A percentile compares a stretch with the other conserved stretches of the same genome.
phyloP scores from a whole-genome alignment of 2,888 invertebrate species.

The Synergus japonicus region DNA sequence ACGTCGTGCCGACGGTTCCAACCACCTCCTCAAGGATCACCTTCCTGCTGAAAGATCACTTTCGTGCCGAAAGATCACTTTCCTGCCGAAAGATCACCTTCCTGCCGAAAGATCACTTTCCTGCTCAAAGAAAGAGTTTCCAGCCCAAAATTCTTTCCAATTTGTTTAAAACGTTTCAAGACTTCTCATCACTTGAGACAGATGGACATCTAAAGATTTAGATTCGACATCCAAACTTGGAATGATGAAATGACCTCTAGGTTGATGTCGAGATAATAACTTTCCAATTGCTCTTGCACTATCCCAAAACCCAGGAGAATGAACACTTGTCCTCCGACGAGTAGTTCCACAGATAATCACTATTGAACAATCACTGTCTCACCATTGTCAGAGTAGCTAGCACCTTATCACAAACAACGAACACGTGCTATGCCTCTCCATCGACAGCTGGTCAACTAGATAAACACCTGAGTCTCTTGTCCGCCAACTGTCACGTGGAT shows the following conservation, averaged over 20 bases:
- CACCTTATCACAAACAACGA: constrained; percentile 29
- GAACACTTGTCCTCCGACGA: neutral
- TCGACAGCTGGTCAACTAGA: constrained; percentile 25
- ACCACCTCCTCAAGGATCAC: constrained; percentile 48
- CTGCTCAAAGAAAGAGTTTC: too few species aligned
- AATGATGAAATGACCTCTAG: neutral
- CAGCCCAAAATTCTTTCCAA: constrained; percentile 55
- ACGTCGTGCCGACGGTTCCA: constrained; percentile 78
- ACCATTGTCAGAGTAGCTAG: neutral
- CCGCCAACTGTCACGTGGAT: constrained; percentile 23
- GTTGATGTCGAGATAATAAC: neutral
- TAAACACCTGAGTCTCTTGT: constrained; percentile 16
- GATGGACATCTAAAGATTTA: too few species aligned
- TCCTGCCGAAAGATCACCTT: too few species aligned
- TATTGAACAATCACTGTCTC: constrained; percentile 22
- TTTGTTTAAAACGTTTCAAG: neutral
- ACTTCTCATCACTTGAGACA: neutral
- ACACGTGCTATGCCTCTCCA: constrained; percentile 32
- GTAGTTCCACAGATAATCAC: constrained; percentile 8
- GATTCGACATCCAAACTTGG: neutral
- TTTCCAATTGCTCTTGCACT: neutral
- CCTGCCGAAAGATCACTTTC: too few species aligned
- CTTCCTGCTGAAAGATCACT: constrained; percentile 63
- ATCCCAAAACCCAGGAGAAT: neutral
- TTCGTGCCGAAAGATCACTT: too few species aligned